Base-by-base conservation (phyloP, 2,797 vertebrate species). In the Channallabes apus region DNA sequence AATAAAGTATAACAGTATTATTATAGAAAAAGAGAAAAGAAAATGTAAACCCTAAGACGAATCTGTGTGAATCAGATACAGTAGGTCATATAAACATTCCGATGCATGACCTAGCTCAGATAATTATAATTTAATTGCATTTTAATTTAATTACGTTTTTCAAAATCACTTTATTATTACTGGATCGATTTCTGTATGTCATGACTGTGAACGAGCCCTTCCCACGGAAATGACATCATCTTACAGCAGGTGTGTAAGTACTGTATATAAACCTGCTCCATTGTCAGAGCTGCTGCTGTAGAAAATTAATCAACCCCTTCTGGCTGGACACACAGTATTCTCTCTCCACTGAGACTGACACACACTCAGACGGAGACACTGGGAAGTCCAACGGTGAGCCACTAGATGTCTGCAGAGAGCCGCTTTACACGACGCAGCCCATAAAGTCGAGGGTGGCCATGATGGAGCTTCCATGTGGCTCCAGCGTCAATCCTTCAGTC, bases 381-480 rank as follows among this genome's bases (percentile, higher is more conserved):
- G 3, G 75, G 22, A 22, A 1, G 5, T 35, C 73, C 41, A 56
- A 56, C 8, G 3, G 1, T 41, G 6, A 51, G 61, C 87, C 86
- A 86, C 87, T 65, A 87, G 91, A 88, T 84, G 90, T 65, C 90
- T 84, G 89, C 83, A 91, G 85, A 88, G 87, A 87, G 86, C 61
- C 27, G 17, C 56, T 32, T 54, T 32, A 6, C 24, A 54, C 38
- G 24, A 32, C 73, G 12, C n/a, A 76, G 38, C 35, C 71, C 24
- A n/a, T 51, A 51, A 51, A n/a, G 24, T 76, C 17, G 7, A 76
- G 17, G 29, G 73, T 46, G 9, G 15, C 72, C 72, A 61, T 61
- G 75, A 61, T 61, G 56, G 24, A 24, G 2, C 56, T 61, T 61
- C 56, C 29, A 24, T 59, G 59, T 35, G 29, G 29, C 75, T 77